A percentile compares a stretch with the other conserved stretches of the same genome.
phyloP scores from a whole-genome alignment of 2,113 vertebrate genomes.

The Ornithorhynchus anatinus region DNA sequence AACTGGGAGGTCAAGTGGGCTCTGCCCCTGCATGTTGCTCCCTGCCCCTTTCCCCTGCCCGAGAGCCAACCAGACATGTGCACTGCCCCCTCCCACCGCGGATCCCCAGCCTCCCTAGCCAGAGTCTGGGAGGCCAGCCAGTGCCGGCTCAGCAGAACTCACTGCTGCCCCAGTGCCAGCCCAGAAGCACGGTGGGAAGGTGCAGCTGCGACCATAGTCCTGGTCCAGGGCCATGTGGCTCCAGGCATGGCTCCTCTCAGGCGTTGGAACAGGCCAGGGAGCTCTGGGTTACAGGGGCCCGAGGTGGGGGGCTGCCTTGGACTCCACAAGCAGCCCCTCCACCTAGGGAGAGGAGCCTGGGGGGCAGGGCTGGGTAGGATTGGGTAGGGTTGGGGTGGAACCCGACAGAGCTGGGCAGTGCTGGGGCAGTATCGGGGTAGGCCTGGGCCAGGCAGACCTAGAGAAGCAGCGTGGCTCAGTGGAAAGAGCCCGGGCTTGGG shows the following conservation, averaged over 20 bases:
- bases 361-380: too few species aligned
- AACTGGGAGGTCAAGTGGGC: too few species aligned
- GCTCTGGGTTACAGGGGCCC: not conserved
- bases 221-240: not conserved
- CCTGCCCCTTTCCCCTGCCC: not conserved
- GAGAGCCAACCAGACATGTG: not conserved
- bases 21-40: conserved; percentile 4
- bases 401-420: too few species aligned
- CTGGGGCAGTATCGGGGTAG: too few species aligned
- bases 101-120: too few species aligned
- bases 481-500: too few species aligned
- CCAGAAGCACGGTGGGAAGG: not conserved
- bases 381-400: too few species aligned
- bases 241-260: not conserved
- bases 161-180: not conserved
- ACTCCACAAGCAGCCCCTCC: too few species aligned
- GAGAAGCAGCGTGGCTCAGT: too few species aligned
- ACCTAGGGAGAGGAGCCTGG: too few species aligned
- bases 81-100: not conserved
- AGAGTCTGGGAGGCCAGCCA: not conserved
- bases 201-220: not conserved
- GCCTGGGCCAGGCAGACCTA: too few species aligned
- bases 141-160: not conserved
- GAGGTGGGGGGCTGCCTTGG: not conserved
- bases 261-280: not conserved